Percentiles rank a stretch among this genome's conserved stretches.
These are phyloP conservation scores for Eudemis profundana DNA, from an alignment of 2,888 invertebrate genomes.

Conservation along the genomic window DNA sequence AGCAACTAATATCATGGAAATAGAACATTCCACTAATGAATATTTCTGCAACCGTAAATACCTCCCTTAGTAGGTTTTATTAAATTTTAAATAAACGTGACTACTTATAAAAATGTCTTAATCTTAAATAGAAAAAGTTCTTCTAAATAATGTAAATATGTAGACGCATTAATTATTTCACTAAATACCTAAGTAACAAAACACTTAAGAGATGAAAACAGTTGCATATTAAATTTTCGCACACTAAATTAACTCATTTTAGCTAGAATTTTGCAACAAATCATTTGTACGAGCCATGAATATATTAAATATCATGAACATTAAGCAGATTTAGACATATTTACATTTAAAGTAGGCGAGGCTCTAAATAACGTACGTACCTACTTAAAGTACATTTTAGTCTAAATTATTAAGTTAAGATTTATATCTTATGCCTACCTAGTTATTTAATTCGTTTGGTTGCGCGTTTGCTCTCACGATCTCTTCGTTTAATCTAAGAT, in stretches of 20 bases:
- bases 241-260: conserved; percentile 9
- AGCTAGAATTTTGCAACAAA: conserved; percentile 5
- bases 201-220: not conserved
- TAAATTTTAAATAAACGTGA: not conserved
- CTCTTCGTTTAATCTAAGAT: not conserved
- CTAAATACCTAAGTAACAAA: not conserved
- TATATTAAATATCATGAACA: conserved; percentile 22
- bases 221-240: not conserved
- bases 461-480: conserved; percentile 8
- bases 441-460: conserved; percentile 4
- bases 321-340: conserved; percentile 10
- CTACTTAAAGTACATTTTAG: too few species aligned
- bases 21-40: too few species aligned
- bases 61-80: not conserved
- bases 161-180: not conserved
- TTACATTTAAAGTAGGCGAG: conserved; percentile 5
- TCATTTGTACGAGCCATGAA: conserved; percentile 8
- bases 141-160: not conserved
- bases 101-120: too few species aligned
- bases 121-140: not conserved
- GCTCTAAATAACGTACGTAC: conserved; percentile 7
- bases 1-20: too few species aligned
- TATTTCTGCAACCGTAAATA: too few species aligned
- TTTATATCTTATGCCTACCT: conserved; percentile 23
- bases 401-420: conserved; percentile 15